Base-by-base conservation (phyloP, 2,888 invertebrate genomes). In the Drosophila recens region DNA sequence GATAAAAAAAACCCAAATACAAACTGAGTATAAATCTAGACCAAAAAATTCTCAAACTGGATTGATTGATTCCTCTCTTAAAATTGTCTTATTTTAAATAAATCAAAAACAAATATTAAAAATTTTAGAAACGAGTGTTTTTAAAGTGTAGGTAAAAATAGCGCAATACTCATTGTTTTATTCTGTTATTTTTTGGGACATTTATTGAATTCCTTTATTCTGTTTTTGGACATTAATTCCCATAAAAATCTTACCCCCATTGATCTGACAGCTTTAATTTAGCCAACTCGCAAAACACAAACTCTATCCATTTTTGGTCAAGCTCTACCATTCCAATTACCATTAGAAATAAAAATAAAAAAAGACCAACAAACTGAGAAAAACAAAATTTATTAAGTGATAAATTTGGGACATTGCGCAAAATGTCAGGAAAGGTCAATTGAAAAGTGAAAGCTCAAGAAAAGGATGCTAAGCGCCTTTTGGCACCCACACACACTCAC, bases 401-500 rank as follows among this genome's bases (percentile, higher is more conserved):
- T 85, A 85, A 85, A 85, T 85, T 87, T 69, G 57, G 76, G 68
- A 64, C 78, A 87, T 61, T 78, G 87, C 72, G 80, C 72, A 80
- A 84, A 77, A 78, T 87, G 87, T 82, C 85, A 75, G 67, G 75
- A 84, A 85, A 87, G 84, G 84, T 87, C 84, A 85, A 85, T 84
- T 82, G 84, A 82, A 87, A 85, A 85, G 84, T 82, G 84, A 85
- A 85, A 84, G 84, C 87, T 80, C 66, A 70, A 79, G 81, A 68
- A 87, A 84, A 84, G 84, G 84, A 78, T 79, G 77, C 65, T 77
- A 72, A 76, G 81, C 81, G 79, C 69, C 86, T 82, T 82, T 71
- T 75, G 71, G 71, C 82, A 82, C 82, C 75, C 80, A 75, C 70
- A 62, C 49, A 56, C 48, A 40, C 54, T 9, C 23, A n/a, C 34